Percentiles rank a stretch among this genome's conserved stretches.
These are phyloP conservation scores for Xestia rhomboidea DNA, from an alignment of 2,888 invertebrate genomes.

Conservation along the genomic window DNA sequence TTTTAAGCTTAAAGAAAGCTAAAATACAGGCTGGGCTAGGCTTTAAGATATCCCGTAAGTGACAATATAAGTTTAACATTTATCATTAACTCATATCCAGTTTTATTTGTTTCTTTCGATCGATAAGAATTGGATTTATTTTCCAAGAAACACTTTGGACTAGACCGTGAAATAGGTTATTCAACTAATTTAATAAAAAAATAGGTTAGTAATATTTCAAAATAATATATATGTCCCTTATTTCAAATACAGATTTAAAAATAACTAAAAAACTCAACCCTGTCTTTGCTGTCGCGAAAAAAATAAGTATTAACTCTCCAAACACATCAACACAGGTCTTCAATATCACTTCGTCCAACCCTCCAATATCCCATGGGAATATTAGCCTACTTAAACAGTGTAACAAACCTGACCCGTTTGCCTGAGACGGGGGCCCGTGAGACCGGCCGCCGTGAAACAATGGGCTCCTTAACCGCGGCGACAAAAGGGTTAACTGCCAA, in stretches of 20 bases:
- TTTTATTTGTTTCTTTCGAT: background rate
- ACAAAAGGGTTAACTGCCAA: conserved; percentile 78
- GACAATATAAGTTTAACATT: too few relatives aligned
- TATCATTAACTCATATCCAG: too few relatives aligned
- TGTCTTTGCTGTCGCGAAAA: background rate
- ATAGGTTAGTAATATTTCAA: background rate
- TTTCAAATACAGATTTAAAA: background rate
- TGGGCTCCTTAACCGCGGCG: conserved; percentile 74
- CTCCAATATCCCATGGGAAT: conserved; percentile 80
- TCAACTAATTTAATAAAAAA: background rate
- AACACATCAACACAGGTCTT: conserved; percentile 35
- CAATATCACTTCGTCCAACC: conserved; percentile 50
- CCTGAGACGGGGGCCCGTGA: conserved; percentile 82
- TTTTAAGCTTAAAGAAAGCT: too few relatives aligned
- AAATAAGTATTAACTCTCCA: conserved; percentile 24
- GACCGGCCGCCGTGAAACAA: conserved; percentile 79
- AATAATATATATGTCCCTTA: background rate
- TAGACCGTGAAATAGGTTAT: background rate
- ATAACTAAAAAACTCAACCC: background rate
- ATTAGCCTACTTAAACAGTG: conserved; percentile 83
- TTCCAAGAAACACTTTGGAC: background rate
- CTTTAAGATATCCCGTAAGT: too few relatives aligned
- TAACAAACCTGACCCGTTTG: conserved; percentile 82
- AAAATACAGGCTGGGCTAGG: too few relatives aligned
- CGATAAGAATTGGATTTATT: background rate